Evolutionary conservation across 2,888 invertebrate genomes (phyloP), one percentile per base, ranked within the genome.

Genomic region (Nebria brevicollis): DNA sequence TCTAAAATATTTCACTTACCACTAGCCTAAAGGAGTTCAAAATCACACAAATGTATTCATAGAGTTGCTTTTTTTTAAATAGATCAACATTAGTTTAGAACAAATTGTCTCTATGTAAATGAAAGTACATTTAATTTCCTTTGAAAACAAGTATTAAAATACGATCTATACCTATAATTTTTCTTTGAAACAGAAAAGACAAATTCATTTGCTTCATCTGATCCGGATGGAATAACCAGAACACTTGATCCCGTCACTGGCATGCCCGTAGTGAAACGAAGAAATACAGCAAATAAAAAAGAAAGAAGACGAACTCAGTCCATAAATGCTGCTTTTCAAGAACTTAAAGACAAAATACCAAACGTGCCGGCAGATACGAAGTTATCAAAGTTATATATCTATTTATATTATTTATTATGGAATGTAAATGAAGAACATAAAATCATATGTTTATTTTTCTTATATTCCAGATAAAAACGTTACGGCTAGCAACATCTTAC

Each of bases 291-390:
- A 20, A 98, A 98, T 89, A 97, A 97, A 89, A 98, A 98, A 88
- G 98, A 98, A 87, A 89, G 98, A 10, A 90, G 97, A 84, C 91
- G 98, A 77, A 98, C 98, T 0, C 95, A 96, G 87, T 97, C 96
- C 85, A 98, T 98, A 83, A 98, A 98, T 89, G 97, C 96, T 76
- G 98, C 98, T 0, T 98, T 98, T 88, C 95, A 97, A 0, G 96
- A 97, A 86, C 90, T 98, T 0, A 90, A 98, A 13, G 97, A 97
- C 83, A 96, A 97, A 88, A 98, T 98, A 85, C 98, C 98, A 0
- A 98, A 98, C 87, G 98, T 98, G 0, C 98, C 98, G 0, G 94
- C 96, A 0, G 98, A 98, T 87, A 98, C 98, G 0, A 98, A 98
- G 89, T 89, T 98, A 42, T 97, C 97, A 13, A 98, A 98, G 92